Conservation (phyloP, 2,888 invertebrate genomes). For the Eupithecia exiguata region DNA sequence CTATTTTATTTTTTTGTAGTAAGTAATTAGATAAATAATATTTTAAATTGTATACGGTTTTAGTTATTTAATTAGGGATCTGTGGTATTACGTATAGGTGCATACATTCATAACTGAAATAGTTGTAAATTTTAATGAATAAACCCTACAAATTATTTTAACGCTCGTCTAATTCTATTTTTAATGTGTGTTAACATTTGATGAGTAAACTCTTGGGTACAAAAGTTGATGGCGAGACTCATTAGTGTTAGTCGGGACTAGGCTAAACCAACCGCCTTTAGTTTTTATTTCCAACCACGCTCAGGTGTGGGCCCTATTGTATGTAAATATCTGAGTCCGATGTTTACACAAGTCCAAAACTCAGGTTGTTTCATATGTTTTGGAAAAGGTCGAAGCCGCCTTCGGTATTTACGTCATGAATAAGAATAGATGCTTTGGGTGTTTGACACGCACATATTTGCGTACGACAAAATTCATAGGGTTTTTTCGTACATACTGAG, state of each 20-base stretch:
- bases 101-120: no score
- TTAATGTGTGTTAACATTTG: no score
- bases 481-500: background rate
- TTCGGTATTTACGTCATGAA: conserved; percentile 27
- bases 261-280: background rate
- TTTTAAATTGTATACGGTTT: no score
- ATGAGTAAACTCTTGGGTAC: no score
- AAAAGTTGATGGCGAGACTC: background rate
- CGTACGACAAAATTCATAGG: conserved; percentile 6
- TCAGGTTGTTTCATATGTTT: conserved; percentile 27
- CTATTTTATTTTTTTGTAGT: no score
- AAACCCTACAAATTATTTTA: no score
- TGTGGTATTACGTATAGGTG: no score
- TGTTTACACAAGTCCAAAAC: conserved; percentile 31
- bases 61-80: no score
- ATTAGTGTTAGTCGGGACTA: background rate
- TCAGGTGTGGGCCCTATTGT: conserved; percentile 34
- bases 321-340: conserved; percentile 37
- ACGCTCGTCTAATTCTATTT: no score
- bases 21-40: no score
- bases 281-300: background rate
- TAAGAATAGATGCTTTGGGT: conserved; percentile 11
- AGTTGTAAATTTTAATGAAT: no score
- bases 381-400: conserved; percentile 34
- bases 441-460: conserved; percentile 11